A percentile compares a stretch with the other conserved stretches of the same genome.
These are phyloP conservation scores for Deroptyus accipitrinus DNA, from an alignment of 2,113 vertebrate species.

Conservation along the genomic window DNA sequence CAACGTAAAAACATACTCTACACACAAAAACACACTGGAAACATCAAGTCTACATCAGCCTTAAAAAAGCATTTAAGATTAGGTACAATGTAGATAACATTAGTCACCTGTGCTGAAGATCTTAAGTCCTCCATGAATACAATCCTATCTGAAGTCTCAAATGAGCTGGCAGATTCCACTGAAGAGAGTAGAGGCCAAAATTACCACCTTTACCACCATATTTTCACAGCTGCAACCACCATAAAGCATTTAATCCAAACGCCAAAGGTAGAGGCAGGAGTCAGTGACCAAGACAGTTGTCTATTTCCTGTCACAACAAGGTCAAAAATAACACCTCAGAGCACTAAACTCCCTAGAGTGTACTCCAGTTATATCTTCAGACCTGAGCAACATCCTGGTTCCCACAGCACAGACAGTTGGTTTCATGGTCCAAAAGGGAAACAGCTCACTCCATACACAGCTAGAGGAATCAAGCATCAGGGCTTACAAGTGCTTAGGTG, in stretches of 20 bases:
- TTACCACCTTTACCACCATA: not conserved
- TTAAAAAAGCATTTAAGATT: not conserved
- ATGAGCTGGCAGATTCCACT: not conserved
- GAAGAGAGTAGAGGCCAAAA: not conserved
- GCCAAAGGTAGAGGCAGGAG: not conserved
- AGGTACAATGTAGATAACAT: not conserved
- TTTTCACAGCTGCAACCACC: not conserved
- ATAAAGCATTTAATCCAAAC: not conserved
- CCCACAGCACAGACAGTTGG: rapidly evolving
- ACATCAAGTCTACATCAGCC: not conserved
- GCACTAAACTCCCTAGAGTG: not conserved
- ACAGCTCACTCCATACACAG: rapidly evolving
- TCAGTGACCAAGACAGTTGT: not conserved
- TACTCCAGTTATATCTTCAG: not conserved
- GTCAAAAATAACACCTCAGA: rapidly evolving
- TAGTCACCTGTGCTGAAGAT: not conserved
- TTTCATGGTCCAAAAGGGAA: not conserved
- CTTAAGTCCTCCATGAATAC: not conserved
- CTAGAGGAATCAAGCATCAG: not conserved
- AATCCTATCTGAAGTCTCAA: not conserved
- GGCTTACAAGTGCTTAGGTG: not conserved
- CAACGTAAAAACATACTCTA: not conserved
- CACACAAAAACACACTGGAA: not conserved
- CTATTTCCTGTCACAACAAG: not conserved
- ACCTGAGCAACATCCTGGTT: not conserved